Base-by-base conservation (phyloP, 2,113 vertebrate species). In the Ceyx melanurus region DNA sequence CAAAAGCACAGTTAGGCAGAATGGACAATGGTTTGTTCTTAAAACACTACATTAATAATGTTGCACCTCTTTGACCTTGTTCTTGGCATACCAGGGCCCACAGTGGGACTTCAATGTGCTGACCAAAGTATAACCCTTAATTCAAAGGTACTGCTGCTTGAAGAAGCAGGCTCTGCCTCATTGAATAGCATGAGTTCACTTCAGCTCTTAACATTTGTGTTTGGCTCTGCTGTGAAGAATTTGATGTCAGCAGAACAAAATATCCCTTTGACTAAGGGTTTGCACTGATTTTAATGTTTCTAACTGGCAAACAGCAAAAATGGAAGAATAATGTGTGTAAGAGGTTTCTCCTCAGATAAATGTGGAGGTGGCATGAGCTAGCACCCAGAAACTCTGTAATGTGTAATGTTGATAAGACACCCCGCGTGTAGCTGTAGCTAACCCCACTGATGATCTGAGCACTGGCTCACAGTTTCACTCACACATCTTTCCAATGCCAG, bases 111-210 rank as follows among this genome's bases (percentile, higher is more conserved):
- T 80, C 67, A 85, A 9, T 92, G 71, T 93, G 94, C 92, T 96
- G 96, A 93, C 78, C 87, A 92, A 90, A 56, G 67, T 93, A 82
- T 80, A 93, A 76, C 62, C 62, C 46, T 73, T 89, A 94, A 93
- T 85, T 94, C 71, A 94, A 71, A 95, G 60, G 60, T 82, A 77
- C 54, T 92, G 82, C 88, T 77, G 64, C 74, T 86, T 61, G 56
- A 66, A 82, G 87, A 71, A 89, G 58, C 82, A 71, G 87, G 81
- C 72, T 95, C 48, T 93, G 94, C 94, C 35, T 96, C 89, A 91
- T 73, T 95, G 94, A 85, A 56, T 46, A 67, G 53, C 61, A 50
- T 90, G 82, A 92, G 81, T 95, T 93, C 88, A 58, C 78, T 80
- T 74, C 60, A 81, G 15, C 64, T 89, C 58, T 80, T 70, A 60